Base-by-base conservation (phyloP, 2,888 invertebrate genomes). In the Eilema caniola region DNA sequence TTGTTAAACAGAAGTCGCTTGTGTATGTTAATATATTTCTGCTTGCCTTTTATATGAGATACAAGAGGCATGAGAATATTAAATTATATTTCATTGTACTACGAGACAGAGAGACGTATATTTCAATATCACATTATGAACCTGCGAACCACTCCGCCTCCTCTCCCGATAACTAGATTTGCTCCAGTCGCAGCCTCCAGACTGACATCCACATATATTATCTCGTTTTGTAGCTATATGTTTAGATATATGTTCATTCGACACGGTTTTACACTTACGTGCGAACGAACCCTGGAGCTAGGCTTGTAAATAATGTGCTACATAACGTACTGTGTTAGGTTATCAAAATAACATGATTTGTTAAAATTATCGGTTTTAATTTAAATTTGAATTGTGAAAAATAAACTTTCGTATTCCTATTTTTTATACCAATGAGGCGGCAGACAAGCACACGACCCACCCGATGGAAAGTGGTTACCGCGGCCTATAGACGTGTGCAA, bases 91-190 rank as follows among this genome's bases (percentile, higher is more conserved):
- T 20, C 53, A 53, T 2, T n/a, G 53, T n/a, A 53, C 28, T 28
- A 28, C 28, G 28, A 28, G 5, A 20, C n/a, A 59, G 23, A 57
- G 57, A 57, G 24, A 24, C 4, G 12, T 64, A 28, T n/a, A 53
- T 31, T 64, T 64, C 28, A 53, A 64, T 53, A 64, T 11, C 24
- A 64, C 3, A 20, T 23, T 20, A n/a, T 28, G 33, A 8, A n/a
- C 4, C 28, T 8, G 2, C n/a, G 47, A 53, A 23, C 28, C 64
- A 28, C 25, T 41, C 20, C 41, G 16, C 37, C 10, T 41, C 11
- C 25, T 62, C 53, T 53, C n/a, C n/a, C 47, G 14, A 28, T 64
- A 64, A 64, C 64, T 64, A 28, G 28, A 64, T 64, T 64, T 53
- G n/a, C 12, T n/a, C 28, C 64, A 25, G 64, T 2, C 53, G 10